These are phyloP conservation scores for Phylloscopus whistleri DNA, from an alignment of 2,113 vertebrate genomes.

Conservation along the genomic window DNA sequence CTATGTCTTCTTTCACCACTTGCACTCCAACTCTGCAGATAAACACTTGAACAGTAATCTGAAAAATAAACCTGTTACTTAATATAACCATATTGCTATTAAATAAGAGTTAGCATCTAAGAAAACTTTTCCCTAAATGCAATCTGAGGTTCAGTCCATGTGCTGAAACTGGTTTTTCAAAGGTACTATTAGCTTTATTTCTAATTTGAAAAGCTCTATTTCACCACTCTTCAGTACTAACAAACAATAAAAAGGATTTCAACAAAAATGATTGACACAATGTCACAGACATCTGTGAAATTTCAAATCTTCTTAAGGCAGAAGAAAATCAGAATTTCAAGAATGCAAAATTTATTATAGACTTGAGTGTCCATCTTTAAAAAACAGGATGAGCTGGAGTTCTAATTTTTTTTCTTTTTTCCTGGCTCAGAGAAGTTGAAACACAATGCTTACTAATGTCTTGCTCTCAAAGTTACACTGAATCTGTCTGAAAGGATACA, in stretches of 20 bases:
- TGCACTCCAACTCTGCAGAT: background rate
- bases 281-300: background rate
- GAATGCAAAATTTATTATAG: background rate
- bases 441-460: background rate
- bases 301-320: background rate
- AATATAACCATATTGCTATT: background rate
- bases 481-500: background rate
- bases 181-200: background rate
- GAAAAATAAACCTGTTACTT: background rate
- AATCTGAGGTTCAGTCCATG: background rate
- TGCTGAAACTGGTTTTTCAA: background rate
- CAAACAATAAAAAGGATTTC: background rate
- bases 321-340: background rate
- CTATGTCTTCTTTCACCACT: background rate
- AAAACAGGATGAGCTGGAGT: background rate
- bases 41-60: background rate
- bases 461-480: background rate
- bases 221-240: background rate
- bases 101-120: background rate
- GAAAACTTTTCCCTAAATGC: background rate
- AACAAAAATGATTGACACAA: background rate
- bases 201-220: background rate
- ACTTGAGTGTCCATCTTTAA: background rate
- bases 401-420: background rate
- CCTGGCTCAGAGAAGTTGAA: background rate